phyloP scores from a whole-genome alignment of 2,113 vertebrate genomes.

The Turnix velox region DNA sequence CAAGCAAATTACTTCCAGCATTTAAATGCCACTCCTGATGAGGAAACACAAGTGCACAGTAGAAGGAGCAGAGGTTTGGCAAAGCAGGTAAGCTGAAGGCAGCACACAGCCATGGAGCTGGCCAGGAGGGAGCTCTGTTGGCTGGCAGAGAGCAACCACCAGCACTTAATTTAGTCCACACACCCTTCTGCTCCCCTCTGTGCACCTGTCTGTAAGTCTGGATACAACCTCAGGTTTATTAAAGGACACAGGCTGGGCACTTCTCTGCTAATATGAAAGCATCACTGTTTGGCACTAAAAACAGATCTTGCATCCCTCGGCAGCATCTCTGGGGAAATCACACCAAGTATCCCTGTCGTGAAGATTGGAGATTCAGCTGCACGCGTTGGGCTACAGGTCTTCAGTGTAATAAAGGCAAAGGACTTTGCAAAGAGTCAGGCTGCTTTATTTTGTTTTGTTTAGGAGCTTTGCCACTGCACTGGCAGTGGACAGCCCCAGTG shows the following conservation, averaged over 20 bases:
- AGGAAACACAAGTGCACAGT: accelerated
- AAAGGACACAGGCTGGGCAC: background rate
- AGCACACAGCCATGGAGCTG: accelerated
- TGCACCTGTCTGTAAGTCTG: background rate
- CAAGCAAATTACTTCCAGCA: background rate
- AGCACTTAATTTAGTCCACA: background rate
- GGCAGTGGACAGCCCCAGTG: background rate
- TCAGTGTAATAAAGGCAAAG: background rate
- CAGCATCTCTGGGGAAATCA: background rate
- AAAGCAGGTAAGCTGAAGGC: background rate
- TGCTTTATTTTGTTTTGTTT: background rate
- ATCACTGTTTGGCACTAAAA: background rate
- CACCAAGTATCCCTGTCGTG: background rate
- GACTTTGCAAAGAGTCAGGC: background rate
- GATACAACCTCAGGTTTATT: background rate
- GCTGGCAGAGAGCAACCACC: background rate
- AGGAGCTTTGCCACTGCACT: background rate
- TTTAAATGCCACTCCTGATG: background rate
- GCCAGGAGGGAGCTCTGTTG: background rate
- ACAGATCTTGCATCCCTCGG: accelerated
- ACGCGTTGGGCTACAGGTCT: accelerated
- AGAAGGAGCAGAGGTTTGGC: background rate
- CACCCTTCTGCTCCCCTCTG: background rate
- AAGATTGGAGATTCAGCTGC: background rate
- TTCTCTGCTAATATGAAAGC: background rate